Conservation (phyloP, 2,113 vertebrate genomes). For the Calcarius ornatus region DNA sequence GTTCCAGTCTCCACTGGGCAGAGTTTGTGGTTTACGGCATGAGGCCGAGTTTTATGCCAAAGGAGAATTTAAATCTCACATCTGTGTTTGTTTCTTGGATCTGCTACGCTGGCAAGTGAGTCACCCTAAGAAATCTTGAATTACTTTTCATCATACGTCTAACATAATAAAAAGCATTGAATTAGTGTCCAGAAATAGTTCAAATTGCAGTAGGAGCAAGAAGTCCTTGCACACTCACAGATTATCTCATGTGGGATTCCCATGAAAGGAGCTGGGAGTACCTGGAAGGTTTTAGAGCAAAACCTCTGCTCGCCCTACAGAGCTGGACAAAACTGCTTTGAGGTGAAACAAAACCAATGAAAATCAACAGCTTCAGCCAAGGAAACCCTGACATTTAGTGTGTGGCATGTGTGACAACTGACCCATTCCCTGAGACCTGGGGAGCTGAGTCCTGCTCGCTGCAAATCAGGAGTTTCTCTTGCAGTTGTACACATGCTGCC, state of each 20-base stretch:
- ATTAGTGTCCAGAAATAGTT: constrained; percentile 36
- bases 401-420: not conserved
- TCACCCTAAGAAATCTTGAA: constrained; percentile 44
- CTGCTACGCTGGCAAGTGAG: constrained; percentile 3
- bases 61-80: constrained; percentile 38
- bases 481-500: not conserved
- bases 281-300: not conserved
- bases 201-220: not conserved
- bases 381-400: not conserved
- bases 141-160: constrained; percentile 35
- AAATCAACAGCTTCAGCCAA: not conserved
- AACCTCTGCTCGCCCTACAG: not conserved
- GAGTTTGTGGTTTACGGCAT: constrained; percentile 17
- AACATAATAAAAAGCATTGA: not conserved
- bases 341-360: not conserved
- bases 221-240: not conserved
- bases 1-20: not conserved
- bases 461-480: not conserved
- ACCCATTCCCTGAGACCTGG: not conserved
- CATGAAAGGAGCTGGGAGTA: not conserved
- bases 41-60: constrained; percentile 8
- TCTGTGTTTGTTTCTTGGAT: constrained; percentile 53
- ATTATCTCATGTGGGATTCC: not conserved
- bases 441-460: not conserved
- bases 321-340: not conserved